Evolutionary conservation across 1,140 invertebrate genomes (phyloP).

Genomic region (Drosophila oshimai): DNA sequence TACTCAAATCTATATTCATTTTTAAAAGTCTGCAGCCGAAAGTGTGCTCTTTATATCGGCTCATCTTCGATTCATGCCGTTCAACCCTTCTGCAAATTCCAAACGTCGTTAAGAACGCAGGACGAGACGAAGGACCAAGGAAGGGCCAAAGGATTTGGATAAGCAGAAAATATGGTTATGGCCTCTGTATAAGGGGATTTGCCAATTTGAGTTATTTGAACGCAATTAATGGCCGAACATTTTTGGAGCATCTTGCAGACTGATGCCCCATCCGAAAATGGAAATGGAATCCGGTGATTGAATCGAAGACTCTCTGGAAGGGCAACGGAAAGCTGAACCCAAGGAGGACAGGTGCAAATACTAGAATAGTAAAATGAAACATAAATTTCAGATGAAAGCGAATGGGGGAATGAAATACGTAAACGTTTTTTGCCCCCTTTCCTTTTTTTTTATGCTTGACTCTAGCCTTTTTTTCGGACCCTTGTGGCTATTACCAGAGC

Average conservation of each 20-base stretch:
- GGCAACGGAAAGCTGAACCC: too few species aligned
- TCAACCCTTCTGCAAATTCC: constrained; percentile 12
- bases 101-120: not conserved
- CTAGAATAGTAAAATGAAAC: constrained; percentile 49
- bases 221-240: constrained; percentile 30
- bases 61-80: constrained; percentile 13
- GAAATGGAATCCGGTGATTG: constrained; percentile 19
- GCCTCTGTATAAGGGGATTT: constrained; percentile 18
- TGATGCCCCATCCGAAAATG: not conserved
- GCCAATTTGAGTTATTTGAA: constrained; percentile 38
- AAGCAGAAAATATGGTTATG: constrained; percentile 43
- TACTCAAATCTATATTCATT: constrained; percentile 5
- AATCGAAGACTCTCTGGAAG: not conserved
- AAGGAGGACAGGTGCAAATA: constrained; percentile 22
- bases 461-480: not conserved
- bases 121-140: not conserved
- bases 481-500: constrained; percentile 1
- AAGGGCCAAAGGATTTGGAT: constrained; percentile 19
- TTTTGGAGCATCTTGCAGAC: not conserved
- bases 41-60: not conserved
- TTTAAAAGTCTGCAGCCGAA: not conserved
- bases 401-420: constrained; percentile 27
- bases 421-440: not conserved
- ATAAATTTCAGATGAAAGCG: constrained; percentile 59
- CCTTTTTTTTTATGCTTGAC: not conserved